These are phyloP conservation scores for Danaus melanippus DNA, from an alignment of 1,140 invertebrate species.

Conservation along the genomic window DNA sequence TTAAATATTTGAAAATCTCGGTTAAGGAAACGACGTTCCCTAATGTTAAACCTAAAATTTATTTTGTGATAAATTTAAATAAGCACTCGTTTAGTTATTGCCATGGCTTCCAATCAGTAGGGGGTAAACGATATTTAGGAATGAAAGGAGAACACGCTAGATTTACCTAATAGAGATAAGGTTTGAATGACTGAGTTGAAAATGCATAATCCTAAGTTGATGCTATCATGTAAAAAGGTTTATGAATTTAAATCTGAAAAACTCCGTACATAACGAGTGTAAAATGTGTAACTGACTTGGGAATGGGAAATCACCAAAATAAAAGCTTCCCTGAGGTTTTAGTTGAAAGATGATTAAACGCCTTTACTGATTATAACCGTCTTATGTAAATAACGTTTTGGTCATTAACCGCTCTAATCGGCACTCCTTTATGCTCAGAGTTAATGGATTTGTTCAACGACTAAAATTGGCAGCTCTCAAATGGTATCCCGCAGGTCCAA, in stretches of 20 bases:
- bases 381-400: slow-evolving; percentile 1
- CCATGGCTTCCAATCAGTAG: slow-evolving; percentile 17
- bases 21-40: slow-evolving; percentile 19
- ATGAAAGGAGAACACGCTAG: slow-evolving; percentile 12
- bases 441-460: slow-evolving; percentile 11
- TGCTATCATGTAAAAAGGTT: too few relatives aligned
- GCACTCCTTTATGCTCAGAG: slow-evolving; percentile 13
- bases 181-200: too few relatives aligned
- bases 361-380: too few relatives aligned
- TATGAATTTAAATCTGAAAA: too few relatives aligned
- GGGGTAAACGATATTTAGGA: slow-evolving; percentile 7
- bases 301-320: too few relatives aligned
- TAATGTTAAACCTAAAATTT: slow-evolving; percentile 17
- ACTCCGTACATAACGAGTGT: too few relatives aligned
- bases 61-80: slow-evolving; percentile 17
- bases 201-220: too few relatives aligned
- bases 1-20: slow-evolving; percentile 23
- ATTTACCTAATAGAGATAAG: slow-evolving; percentile 13
- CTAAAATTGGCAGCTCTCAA: slow-evolving; percentile 12
- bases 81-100: slow-evolving; percentile 11
- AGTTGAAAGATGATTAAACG: too few relatives aligned
- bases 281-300: too few relatives aligned
- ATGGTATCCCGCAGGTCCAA: background rate
- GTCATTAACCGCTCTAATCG: slow-evolving; percentile 28
- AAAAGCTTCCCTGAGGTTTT: too few relatives aligned